Evolutionary conservation across 1,140 invertebrate genomes (phyloP).

Genomic region (Drosophila erecta): DNA sequence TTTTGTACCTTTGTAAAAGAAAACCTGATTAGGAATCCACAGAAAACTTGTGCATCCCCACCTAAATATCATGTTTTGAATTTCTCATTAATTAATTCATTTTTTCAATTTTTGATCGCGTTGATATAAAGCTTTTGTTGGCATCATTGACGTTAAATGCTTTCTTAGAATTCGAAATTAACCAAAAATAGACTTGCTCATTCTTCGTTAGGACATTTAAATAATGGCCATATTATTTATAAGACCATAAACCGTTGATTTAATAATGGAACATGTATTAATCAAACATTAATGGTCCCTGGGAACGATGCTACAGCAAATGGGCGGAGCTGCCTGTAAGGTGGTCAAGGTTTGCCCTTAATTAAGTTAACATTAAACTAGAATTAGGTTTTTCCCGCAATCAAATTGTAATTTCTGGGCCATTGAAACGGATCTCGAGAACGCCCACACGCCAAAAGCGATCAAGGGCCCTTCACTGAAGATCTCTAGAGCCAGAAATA

Average conservation of each 20-base stretch:
- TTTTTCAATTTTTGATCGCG: constrained; percentile 24
- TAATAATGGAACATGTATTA: constrained; percentile 33
- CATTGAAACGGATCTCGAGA: constrained; percentile 47
- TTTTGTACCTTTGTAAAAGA: not conserved
- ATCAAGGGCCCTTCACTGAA: constrained; percentile 43
- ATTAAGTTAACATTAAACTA: constrained; percentile 46
- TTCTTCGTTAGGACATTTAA: constrained; percentile 14
- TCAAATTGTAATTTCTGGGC: constrained; percentile 46
- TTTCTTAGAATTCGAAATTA: constrained; percentile 60
- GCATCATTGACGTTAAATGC: constrained; percentile 56
- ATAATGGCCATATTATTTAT: constrained; percentile 45
- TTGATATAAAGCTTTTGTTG: constrained; percentile 42
- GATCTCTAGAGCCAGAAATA: constrained; percentile 26
- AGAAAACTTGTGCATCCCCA: constrained; percentile 4
- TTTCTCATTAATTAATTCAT: constrained; percentile 24
- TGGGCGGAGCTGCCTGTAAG: constrained; percentile 12
- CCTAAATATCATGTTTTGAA: constrained; percentile 21
- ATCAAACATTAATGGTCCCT: constrained; percentile 36
- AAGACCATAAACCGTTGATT: constrained; percentile 39
- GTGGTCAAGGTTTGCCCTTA: constrained; percentile 49
- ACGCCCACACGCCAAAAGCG: constrained; percentile 37
- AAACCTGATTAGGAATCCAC: constrained; percentile 8
- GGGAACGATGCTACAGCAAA: constrained; percentile 29
- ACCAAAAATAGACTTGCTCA: constrained; percentile 45
- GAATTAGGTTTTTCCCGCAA: constrained; percentile 47